A percentile compares a stretch with the other conserved stretches of the same genome.
Evolutionary conservation across 2,113 vertebrate genomes (phyloP).

Genomic region (Prunella himalayana): DNA sequence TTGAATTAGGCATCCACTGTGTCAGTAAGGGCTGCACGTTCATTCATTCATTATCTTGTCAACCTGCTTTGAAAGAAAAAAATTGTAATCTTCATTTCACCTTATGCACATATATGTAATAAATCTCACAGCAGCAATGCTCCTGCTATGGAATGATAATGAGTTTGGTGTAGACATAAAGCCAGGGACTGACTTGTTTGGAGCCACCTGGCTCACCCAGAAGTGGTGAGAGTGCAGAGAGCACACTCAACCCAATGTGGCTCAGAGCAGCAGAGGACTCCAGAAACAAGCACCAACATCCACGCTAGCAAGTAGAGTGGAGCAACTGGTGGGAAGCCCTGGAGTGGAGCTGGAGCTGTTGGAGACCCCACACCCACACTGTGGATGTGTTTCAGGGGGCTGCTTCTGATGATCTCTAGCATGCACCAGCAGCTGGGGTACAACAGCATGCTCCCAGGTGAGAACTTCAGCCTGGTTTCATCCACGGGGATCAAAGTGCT

Average conservation of each 20-base stretch:
- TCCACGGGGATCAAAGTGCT: not conserved
- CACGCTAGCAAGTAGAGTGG: rapidly evolving
- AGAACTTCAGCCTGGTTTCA: not conserved
- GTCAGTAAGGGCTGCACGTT: not conserved
- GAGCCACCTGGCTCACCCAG: not conserved
- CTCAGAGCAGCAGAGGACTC: not conserved
- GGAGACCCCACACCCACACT: not conserved
- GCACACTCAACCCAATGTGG: not conserved
- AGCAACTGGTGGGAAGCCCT: not conserved
- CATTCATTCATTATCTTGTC: not conserved
- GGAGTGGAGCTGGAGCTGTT: not conserved
- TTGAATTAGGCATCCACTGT: not conserved
- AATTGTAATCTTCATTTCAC: not conserved
- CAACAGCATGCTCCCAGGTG: not conserved
- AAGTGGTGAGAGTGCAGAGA: not conserved
- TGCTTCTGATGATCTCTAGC: not conserved
- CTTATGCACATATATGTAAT: not conserved
- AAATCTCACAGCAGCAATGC: not conserved
- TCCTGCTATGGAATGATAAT: not conserved
- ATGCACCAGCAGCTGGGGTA: not conserved
- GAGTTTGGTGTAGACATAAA: not conserved
- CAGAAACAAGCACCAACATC: not conserved
- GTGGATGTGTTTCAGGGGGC: not conserved
- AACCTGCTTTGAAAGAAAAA: not conserved
- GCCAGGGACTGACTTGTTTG: not conserved